Base-by-base conservation (phyloP, 1,140 invertebrate species). In the Oncopodura yosiiana region DNA sequence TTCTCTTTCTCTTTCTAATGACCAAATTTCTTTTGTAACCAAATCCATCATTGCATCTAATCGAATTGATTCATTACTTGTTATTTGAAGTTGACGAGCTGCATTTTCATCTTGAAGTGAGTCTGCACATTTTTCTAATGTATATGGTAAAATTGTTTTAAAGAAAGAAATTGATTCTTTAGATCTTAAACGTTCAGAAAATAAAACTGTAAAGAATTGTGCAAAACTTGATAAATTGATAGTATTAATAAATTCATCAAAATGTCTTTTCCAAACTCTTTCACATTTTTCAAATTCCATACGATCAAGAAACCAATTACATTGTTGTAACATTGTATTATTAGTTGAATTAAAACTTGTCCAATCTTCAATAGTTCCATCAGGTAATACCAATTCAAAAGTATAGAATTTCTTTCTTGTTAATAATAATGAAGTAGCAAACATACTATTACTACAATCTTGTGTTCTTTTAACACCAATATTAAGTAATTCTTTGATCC, bases 341-440 rank as follows among this genome's bases (percentile, higher is more conserved):
- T 56, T 36, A 26, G 3, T 11, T 18, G 29, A 26, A 18, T 56
- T 55, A 30, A 64, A 61, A 3, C 52, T 27, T 0, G 53, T 34
- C 62, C 62, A 64, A 3, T 60, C 36, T 18, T 19, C 14, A 26
- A 61, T 55, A 4, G 16, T 53, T 14, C 29, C 62, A 19, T 3
- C 18, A 1, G 55, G 42, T 3, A 42, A 29, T 3, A 64, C 58
- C 37, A 52, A 49, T 36, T 58, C 39, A 30, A 64, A 64, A 4
- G 62, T 64, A 43, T 53, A 58, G 26, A 64, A 56, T 26, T 56
- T 60, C 27, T 64, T 58, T 37, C 38, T 8, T 0, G 52, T 51
- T 2, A 53, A 24, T 2, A 60, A 30, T 2, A 64, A 29, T 5
- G 2, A 23, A 30, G 29, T 53, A 23, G 42, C 57, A 30, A 12